These are phyloP conservation scores for Gymnarchus niloticus DNA, from an alignment of 2,113 vertebrate genomes.

Conservation along the genomic window DNA sequence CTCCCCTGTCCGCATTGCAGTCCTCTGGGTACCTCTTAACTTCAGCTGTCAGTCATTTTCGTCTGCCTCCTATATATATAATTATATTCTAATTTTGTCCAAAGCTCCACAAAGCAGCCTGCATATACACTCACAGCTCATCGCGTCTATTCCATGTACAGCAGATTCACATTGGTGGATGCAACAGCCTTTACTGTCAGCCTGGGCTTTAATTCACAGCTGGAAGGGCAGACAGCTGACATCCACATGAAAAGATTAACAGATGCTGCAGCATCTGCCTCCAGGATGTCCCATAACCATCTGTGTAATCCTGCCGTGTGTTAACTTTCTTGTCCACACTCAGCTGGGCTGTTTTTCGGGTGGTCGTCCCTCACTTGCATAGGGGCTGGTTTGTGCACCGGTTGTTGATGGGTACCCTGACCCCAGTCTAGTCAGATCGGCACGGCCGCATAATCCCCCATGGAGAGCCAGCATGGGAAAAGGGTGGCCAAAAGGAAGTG, in stretches of 20 bases:
- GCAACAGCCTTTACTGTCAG: background rate
- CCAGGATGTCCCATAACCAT: too few species aligned
- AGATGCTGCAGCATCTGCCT: background rate
- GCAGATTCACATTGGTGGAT: background rate
- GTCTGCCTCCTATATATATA: background rate
- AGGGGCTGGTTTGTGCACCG: background rate
- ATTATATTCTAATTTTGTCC: too few species aligned
- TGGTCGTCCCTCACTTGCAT: background rate
- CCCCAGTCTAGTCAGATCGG: constrained; percentile 96
- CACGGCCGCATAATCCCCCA: constrained; percentile 89
- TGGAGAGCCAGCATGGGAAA: constrained; percentile 93
- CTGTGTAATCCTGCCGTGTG: background rate
- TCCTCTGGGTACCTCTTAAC: background rate
- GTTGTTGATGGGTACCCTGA: constrained; percentile 68
- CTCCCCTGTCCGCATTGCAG: background rate
- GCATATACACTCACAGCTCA: background rate
- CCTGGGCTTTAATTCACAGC: too few species aligned
- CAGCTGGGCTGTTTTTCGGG: background rate
- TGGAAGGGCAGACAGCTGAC: background rate
- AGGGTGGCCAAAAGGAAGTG: constrained; percentile 84
- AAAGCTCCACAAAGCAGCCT: background rate
- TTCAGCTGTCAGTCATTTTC: background rate
- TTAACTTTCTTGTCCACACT: background rate
- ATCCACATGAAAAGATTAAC: background rate
- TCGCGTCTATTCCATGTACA: background rate